Evolutionary conservation across 2,113 vertebrate species (phyloP).

Genomic region (Chlorocebus sabaeus): DNA sequence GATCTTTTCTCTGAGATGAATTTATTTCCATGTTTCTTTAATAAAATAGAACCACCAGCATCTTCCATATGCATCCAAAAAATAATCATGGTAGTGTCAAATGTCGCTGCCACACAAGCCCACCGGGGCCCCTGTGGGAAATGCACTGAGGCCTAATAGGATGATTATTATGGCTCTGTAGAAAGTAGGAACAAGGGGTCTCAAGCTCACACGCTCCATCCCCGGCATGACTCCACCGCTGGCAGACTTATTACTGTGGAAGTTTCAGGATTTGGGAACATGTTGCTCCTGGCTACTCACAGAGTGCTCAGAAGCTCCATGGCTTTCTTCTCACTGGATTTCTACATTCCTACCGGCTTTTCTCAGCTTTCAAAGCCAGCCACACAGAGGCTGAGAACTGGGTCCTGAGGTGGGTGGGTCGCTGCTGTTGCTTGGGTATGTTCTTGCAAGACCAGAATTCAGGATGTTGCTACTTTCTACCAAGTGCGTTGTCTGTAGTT

Average conservation of each 20-base stretch:
- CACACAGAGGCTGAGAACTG: not conserved
- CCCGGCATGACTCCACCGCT: rapidly evolving
- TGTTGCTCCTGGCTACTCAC: rapidly evolving
- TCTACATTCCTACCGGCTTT: not conserved
- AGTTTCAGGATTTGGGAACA: not conserved
- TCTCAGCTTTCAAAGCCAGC: not conserved
- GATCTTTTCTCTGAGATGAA: constrained; percentile 27
- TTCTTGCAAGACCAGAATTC: not conserved
- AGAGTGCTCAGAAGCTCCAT: too few species aligned
- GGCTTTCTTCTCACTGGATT: not conserved
- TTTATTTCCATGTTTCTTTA: constrained; percentile 61
- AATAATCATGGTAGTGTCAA: not conserved
- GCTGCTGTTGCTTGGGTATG: rapidly evolving
- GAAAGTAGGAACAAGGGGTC: not conserved
- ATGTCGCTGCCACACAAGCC: not conserved
- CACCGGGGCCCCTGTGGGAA: not conserved
- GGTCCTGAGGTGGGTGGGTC: not conserved
- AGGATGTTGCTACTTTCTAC: not conserved
- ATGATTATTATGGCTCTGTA: rapidly evolving
- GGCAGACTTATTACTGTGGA: not conserved
- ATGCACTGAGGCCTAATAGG: not conserved
- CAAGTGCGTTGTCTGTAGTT: rapidly evolving
- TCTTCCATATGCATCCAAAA: not conserved
- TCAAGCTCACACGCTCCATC: rapidly evolving
- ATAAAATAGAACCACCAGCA: not conserved